A percentile compares a stretch with the other conserved stretches of the same genome.
These are phyloP conservation scores for Drosophila watanabei DNA, from an alignment of 1,140 invertebrate genomes.

Conservation along the genomic window DNA sequence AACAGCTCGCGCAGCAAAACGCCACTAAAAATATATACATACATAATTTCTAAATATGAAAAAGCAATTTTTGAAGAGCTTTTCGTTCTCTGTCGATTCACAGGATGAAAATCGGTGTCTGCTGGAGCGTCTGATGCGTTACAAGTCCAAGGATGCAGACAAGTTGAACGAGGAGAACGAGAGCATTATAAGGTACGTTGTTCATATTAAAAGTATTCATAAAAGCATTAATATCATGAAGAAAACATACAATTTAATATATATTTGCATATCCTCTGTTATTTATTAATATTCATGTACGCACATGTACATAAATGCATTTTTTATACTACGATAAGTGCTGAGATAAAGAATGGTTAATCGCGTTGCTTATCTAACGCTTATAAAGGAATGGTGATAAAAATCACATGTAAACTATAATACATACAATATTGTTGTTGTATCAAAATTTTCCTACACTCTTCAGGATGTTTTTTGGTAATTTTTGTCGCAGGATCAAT, in stretches of 20 bases:
- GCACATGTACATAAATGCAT: conserved; percentile 46
- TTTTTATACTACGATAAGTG: conserved; percentile 34
- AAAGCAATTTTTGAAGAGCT: conserved; percentile 43
- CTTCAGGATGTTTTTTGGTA: neutral
- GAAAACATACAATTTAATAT: conserved; percentile 36
- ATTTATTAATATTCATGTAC: conserved; percentile 39
- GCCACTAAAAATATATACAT: conserved; percentile 14
- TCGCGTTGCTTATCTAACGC: conserved; percentile 46
- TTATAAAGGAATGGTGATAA: conserved; percentile 49
- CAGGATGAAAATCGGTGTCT: conserved; percentile 96
- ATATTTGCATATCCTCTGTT: conserved; percentile 32
- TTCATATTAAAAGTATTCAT: neutral
- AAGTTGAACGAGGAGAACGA: conserved; percentile 98
- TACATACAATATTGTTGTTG: conserved; percentile 13
- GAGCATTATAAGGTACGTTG: conserved; percentile 92
- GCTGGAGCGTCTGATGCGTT: conserved; percentile 94
- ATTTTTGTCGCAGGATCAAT: neutral
- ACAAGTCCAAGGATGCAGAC: conserved; percentile 97
- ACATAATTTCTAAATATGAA: conserved; percentile 35
- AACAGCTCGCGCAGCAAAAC: conserved; percentile 14
- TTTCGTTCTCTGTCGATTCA: conserved; percentile 76
- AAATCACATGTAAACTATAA: conserved; percentile 34
- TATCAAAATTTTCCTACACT: neutral
- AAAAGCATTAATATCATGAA: conserved; percentile 26
- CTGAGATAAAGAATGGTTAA: conserved; percentile 39